These are phyloP conservation scores for Drosophila dunni DNA, from an alignment of 1,140 invertebrate species.

Conservation along the genomic window DNA sequence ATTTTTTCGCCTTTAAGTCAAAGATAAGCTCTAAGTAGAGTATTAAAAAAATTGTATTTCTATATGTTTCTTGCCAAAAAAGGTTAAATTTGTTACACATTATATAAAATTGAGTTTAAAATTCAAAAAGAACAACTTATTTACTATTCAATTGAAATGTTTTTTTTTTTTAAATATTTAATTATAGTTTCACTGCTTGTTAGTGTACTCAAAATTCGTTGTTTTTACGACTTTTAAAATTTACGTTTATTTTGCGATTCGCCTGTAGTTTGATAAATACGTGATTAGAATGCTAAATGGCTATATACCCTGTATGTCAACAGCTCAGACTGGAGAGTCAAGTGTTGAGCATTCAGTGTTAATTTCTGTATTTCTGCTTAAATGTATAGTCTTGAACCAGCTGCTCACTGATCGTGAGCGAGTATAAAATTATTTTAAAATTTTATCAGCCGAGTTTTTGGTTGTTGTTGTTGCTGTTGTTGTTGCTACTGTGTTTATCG, in stretches of 20 bases:
- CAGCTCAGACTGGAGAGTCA: background rate
- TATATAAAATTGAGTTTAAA: no score
- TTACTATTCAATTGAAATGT: no score
- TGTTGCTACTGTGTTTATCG: slow-evolving; percentile 38
- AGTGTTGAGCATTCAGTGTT: background rate
- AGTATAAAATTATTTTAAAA: slow-evolving; percentile 14
- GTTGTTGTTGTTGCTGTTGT: slow-evolving; percentile 38
- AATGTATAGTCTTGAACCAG: slow-evolving; percentile 53
- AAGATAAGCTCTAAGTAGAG: no score
- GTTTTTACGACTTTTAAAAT: no score
- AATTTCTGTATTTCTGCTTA: slow-evolving; percentile 14
- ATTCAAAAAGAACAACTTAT: no score
- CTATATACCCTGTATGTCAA: background rate
- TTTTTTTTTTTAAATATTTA: no score
- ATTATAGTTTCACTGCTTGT: no score
- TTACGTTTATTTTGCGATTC: slow-evolving; percentile 1
- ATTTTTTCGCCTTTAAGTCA: no score
- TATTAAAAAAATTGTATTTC: no score
- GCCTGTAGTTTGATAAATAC: slow-evolving; percentile 37
- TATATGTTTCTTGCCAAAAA: no score
- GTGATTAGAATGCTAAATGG: slow-evolving; percentile 57
- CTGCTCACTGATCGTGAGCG: slow-evolving; percentile 43
- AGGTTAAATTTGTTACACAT: no score
- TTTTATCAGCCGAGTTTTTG: slow-evolving; percentile 25
- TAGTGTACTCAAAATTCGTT: background rate